Conservation (phyloP, 2,888 invertebrate species). For the Hirudinaria manillensis region DNA sequence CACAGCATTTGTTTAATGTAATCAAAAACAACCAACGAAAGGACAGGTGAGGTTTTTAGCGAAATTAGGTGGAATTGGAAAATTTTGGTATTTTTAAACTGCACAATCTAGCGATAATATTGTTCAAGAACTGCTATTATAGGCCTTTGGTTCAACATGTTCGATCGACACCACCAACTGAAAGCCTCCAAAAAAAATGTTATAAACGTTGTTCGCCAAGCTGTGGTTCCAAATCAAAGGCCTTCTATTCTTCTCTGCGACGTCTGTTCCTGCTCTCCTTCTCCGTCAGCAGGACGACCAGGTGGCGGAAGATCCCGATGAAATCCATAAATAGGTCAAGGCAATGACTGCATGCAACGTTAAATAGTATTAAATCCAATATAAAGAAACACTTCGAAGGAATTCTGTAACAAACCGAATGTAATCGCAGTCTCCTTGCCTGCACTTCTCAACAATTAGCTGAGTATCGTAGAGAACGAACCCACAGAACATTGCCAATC, state of each 20-base stretch:
- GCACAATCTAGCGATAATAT: no score
- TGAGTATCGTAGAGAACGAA: slow-evolving; percentile 97
- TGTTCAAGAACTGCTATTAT: no score
- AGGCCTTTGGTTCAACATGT: no score
- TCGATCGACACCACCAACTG: no score
- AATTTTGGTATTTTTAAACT: no score
- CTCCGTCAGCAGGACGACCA: slow-evolving; percentile 72
- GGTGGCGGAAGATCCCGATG: slow-evolving; percentile 82
- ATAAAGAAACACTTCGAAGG: neutral
- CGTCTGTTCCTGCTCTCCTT: slow-evolving; percentile 42
- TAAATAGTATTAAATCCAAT: slow-evolving; percentile 29
- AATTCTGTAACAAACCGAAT: slow-evolving; percentile 58
- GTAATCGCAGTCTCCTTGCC: slow-evolving; percentile 84
- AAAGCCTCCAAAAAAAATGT: no score
- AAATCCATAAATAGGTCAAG: slow-evolving; percentile 91
- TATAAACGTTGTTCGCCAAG: no score
- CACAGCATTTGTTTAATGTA: no score
- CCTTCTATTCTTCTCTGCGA: slow-evolving; percentile 19
- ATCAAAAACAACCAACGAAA: no score
- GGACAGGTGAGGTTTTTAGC: no score
- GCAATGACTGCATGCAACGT: slow-evolving; percentile 62
- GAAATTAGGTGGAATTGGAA: no score
- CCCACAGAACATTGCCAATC: slow-evolving; percentile 82
- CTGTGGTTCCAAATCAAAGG: no score
- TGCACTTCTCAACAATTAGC: slow-evolving; percentile 83